Conservation (phyloP, 2,888 invertebrate species). For the Periphyllus acericola region DNA sequence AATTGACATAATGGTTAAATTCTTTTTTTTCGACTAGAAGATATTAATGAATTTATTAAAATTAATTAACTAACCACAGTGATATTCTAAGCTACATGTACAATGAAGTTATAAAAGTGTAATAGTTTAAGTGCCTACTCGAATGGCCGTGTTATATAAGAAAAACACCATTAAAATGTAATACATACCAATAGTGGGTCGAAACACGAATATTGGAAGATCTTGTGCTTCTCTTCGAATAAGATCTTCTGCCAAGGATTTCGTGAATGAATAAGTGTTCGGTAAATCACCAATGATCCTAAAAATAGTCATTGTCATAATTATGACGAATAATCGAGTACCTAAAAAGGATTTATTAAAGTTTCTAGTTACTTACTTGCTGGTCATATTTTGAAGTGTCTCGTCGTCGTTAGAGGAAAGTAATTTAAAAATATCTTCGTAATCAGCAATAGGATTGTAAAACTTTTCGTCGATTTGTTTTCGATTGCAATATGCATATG, state of each 20-base stretch:
- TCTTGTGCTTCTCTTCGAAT: constrained; percentile 72
- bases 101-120: not conserved
- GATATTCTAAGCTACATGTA: too few relatives aligned
- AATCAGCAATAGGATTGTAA: constrained; percentile 67
- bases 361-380: constrained; percentile 65
- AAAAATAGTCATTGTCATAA: not conserved
- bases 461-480: constrained; percentile 67
- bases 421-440: constrained; percentile 66
- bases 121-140: not conserved
- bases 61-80: too few relatives aligned
- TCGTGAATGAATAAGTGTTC: constrained; percentile 88
- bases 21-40: too few relatives aligned
- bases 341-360: not conserved
- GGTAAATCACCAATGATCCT: constrained; percentile 73
- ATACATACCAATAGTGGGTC: constrained; percentile 80
- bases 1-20: too few relatives aligned
- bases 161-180: not conserved
- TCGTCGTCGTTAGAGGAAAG: constrained; percentile 67
- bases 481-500: constrained; percentile 67
- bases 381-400: constrained; percentile 67
- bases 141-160: not conserved
- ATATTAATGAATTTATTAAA: too few relatives aligned
- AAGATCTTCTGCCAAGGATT: constrained; percentile 82
- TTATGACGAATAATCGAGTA: not conserved
- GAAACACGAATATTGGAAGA: constrained; percentile 80